Base-by-base conservation (phyloP, 2,797 vertebrate species). In the Pampus argenteus region DNA sequence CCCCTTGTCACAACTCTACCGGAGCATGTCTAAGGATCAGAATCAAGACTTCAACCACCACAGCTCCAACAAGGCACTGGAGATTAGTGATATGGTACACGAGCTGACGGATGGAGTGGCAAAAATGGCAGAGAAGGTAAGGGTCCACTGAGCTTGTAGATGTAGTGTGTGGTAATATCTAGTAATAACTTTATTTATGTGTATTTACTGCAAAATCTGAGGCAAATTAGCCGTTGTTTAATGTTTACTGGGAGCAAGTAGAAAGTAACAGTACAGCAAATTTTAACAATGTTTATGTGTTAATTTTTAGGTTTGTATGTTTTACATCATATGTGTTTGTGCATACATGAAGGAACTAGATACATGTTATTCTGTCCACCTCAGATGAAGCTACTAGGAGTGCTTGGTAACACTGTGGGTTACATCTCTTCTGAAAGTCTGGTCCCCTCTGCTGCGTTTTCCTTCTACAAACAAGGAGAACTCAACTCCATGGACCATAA, bases 321-420 rank as follows among this genome's bases (percentile, higher is more conserved):
- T 9, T 18, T n/a, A 50, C 14, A 11, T 2, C 1, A 9, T 44
- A 8, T 14, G 1, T 55, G 1, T 56, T 26, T 2, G 47, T 57
- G 11, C 13, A 50, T 70, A 1, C 34, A 56, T 66, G 0, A 51
- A 48, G n/a, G 0, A 28, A 14, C 52, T 4, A 4, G 23, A n/a
- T 15, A 13, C 45, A 45, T 15, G 48, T 47, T 56, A 5, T 40
- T 54, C 13, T 36, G 25, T 71, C 17, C 11, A 1, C 20, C 20
- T 45, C 64, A 95, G 93, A 94, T 95, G 93, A 93, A 90, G 77
- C 85, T 90, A 17, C 83, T 91, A 79, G 93, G 93, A 28, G 88
- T 92, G 65, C 88, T 94, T 69, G 86, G 84, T 54, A 92, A 95
- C 81, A 85, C 81, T 0, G 78, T 92, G 68, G 79, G 83, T 60